Percentiles rank a stretch among this genome's conserved stretches.
These are phyloP conservation scores for Heliothis subflexa DNA, from an alignment of 1,140 invertebrate species.

Conservation along the genomic window DNA sequence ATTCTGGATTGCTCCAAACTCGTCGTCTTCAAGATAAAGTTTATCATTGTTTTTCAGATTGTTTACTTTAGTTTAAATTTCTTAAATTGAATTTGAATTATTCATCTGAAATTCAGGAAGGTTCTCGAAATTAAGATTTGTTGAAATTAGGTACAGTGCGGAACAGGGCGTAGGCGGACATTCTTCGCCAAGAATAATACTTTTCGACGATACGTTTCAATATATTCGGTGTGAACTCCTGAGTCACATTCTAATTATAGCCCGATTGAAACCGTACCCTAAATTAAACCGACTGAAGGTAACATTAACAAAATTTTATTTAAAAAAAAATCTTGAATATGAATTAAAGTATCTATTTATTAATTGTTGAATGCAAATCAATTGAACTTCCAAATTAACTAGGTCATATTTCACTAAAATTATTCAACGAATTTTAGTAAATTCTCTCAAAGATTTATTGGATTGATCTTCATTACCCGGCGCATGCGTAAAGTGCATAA, in stretches of 20 bases:
- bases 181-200: conserved; percentile 72
- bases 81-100: not conserved
- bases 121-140: conserved; percentile 33
- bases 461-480: conserved; percentile 1
- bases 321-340: not conserved
- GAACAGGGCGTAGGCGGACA: conserved; percentile 66
- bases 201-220: conserved; percentile 69
- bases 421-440: not conserved
- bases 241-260: conserved; percentile 81
- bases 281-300: conserved; percentile 52
- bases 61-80: not conserved
- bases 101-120: not conserved
- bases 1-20: no score
- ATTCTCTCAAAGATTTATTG: conserved; percentile 6
- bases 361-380: not conserved
- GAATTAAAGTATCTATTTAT: not conserved
- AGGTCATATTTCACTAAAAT: not conserved
- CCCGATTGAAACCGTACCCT: conserved; percentile 71
- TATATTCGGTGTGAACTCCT: conserved; percentile 67
- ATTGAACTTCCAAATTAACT: not conserved
- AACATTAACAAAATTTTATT: conserved; percentile 2
- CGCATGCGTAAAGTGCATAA: conserved; percentile 35
- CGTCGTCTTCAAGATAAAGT: no score
- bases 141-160: conserved; percentile 27
- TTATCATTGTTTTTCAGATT: not conserved